Evolutionary conservation across 2,797 vertebrate species (phyloP).

Genomic region (Anguilla anguilla): DNA sequence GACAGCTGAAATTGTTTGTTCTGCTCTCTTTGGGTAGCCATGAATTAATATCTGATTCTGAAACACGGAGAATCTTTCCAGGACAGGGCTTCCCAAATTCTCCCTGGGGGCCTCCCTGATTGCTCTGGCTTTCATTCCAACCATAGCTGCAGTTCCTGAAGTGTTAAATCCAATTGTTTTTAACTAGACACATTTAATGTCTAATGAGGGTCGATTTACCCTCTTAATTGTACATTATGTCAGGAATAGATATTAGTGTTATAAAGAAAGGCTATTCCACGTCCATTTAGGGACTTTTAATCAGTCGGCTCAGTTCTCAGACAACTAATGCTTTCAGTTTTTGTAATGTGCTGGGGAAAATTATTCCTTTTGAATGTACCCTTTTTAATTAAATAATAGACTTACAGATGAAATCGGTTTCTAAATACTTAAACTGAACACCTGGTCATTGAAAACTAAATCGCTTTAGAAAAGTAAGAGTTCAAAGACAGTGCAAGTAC

Average conservation of each 20-base stretch:
- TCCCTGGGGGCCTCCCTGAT: background rate
- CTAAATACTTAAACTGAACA: background rate
- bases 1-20: background rate
- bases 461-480: background rate
- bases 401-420: background rate
- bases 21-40: background rate
- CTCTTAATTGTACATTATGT: background rate
- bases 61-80: background rate
- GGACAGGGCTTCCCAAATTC: background rate
- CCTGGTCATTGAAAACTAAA: background rate
- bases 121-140: background rate
- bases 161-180: background rate
- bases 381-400: slow-evolving; percentile 1
- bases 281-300: background rate
- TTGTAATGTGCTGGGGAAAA: background rate
- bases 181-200: background rate
- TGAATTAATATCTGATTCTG: background rate
- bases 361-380: background rate
- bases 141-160: background rate
- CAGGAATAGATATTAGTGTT: background rate
- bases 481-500: background rate
- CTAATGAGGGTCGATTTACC: background rate
- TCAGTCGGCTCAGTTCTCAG: background rate
- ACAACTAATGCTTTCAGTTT: background rate
- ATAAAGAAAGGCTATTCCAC: background rate